Conservation (phyloP, 2,797 vertebrate genomes). For the Amphiprion clarkii region DNA sequence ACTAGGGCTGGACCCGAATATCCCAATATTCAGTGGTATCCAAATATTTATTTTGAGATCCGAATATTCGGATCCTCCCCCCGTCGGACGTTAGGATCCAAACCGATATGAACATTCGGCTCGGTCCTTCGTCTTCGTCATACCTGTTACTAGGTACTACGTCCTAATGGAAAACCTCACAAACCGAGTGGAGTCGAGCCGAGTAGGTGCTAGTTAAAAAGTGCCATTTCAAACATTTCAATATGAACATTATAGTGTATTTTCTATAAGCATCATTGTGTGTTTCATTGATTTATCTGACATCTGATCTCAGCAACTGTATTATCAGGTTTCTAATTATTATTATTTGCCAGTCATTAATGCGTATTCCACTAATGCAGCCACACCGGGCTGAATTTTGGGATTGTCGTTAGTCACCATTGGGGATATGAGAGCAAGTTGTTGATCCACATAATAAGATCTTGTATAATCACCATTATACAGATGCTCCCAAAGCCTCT, state of each 20-base stretch:
- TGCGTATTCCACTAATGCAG: not conserved
- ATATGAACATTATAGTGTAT: too few relatives aligned
- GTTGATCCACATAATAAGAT: constrained; percentile 37
- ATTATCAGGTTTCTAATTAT: not conserved
- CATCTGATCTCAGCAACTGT: not conserved
- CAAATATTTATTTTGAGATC: too few relatives aligned
- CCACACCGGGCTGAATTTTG: not conserved
- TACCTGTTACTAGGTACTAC: too few relatives aligned
- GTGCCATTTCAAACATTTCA: not conserved
- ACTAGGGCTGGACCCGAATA: too few relatives aligned
- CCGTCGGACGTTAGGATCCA: too few relatives aligned
- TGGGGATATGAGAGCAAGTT: constrained; percentile 2
- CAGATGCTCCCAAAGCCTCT: constrained; percentile 32
- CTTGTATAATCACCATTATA: constrained; percentile 30
- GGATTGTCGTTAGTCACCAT: constrained; percentile 14
- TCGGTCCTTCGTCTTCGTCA: too few relatives aligned
- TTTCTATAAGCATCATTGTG: not conserved
- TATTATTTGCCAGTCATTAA: constrained; percentile 1
- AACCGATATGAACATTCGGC: too few relatives aligned
- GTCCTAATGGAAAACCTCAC: too few relatives aligned
- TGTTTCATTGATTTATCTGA: constrained; percentile 2
- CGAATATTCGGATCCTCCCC: too few relatives aligned
- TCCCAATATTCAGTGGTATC: too few relatives aligned
- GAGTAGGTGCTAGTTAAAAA: too few relatives aligned
- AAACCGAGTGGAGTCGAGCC: too few relatives aligned